Evolutionary conservation across 2,797 vertebrate species (phyloP), one percentile per base, ranked within the genome.

Genomic region (Sebastes ruberrimus): DNA sequence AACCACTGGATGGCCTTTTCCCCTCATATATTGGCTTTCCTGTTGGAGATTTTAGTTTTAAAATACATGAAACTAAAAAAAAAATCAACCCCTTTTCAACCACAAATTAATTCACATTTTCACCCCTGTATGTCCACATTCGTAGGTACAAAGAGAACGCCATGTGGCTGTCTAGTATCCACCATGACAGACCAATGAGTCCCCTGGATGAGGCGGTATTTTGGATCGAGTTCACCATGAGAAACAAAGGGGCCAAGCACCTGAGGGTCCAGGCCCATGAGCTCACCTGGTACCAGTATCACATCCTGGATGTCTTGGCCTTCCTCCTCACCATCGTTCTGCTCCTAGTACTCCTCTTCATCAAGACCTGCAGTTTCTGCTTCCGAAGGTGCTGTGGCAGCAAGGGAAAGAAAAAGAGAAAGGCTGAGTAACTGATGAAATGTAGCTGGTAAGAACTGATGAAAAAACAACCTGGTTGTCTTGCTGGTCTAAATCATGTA

Each of bases 211-310:
- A 94, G 71, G 94, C 96, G 0, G 89, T 97, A 56, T 97, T 97
- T 93, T 97, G 97, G 96, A 93, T 97, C 0, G 95, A 97, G 91
- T 96, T 87, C 79, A 96, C 96, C n/a, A 97, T 97, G 94, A 93
- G 92, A 28, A 90, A 97, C 87, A 96, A 96, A 64, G 96, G 96
- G 1, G 96, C 96, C 16, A 90, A 95, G 59, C 96, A 98, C 74
- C 85, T 97, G 49, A 86, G 95, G 35, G 95, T 95, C 11, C 95
- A 95, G 3, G 86, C 96, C 27, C 94, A 97, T 4, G 74, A 96
- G 30, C 96, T 97, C 71, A 94, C 91, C 85, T 97, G 95, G 96
- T 94, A 96, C 85, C 96, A 97, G 88, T 97, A 97, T 84, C 94
- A 96, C 85, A 92, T 91, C 38, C 77, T 97, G 84, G 97, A 97